These are phyloP conservation scores for Drosophila setosimentum DNA, from an alignment of 2,888 invertebrate genomes.

Conservation along the genomic window DNA sequence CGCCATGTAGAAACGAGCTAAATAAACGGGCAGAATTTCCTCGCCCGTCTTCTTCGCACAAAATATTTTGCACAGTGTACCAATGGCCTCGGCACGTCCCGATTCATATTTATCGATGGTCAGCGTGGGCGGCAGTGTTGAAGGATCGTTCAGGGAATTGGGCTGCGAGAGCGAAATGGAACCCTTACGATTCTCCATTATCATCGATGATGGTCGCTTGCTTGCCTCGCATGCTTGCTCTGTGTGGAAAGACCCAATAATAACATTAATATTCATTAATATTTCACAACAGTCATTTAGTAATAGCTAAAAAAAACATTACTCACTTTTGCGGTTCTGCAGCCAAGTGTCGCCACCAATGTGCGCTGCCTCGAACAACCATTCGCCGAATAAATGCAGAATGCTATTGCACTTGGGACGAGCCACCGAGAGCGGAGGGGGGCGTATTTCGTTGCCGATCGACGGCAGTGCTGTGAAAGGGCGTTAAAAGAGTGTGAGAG, in stretches of 20 bases:
- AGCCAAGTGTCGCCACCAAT: constrained; percentile 91
- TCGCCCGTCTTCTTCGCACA: constrained; percentile 96
- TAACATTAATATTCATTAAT: neutral
- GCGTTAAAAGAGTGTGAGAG: constrained; percentile 32
- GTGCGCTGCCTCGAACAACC: constrained; percentile 98
- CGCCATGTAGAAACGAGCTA: constrained; percentile 97
- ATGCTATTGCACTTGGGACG: constrained; percentile 98
- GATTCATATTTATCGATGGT: constrained; percentile 93
- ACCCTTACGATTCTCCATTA: constrained; percentile 87
- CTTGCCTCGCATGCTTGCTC: constrained; percentile 86
- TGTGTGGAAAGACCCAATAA: constrained; percentile 40
- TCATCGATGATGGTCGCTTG: constrained; percentile 89
- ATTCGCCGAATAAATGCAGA: constrained; percentile 97
- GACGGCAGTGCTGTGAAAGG: constrained; percentile 87
- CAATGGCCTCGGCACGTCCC: constrained; percentile 97
- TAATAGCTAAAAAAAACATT: neutral
- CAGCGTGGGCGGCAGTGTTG: constrained; percentile 89
- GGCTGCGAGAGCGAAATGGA: constrained; percentile 87
- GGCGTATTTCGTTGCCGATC: constrained; percentile 87
- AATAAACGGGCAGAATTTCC: constrained; percentile 95
- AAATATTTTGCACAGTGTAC: constrained; percentile 97
- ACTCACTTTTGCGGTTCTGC: constrained; percentile 86
- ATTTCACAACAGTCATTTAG: neutral
- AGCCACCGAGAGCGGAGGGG: constrained; percentile 89
- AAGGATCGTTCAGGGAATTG: constrained; percentile 88